Percentiles rank a stretch among this genome's conserved stretches.
These are phyloP conservation scores for Campoplex capitator DNA, from an alignment of 2,888 invertebrate genomes.

Conservation along the genomic window DNA sequence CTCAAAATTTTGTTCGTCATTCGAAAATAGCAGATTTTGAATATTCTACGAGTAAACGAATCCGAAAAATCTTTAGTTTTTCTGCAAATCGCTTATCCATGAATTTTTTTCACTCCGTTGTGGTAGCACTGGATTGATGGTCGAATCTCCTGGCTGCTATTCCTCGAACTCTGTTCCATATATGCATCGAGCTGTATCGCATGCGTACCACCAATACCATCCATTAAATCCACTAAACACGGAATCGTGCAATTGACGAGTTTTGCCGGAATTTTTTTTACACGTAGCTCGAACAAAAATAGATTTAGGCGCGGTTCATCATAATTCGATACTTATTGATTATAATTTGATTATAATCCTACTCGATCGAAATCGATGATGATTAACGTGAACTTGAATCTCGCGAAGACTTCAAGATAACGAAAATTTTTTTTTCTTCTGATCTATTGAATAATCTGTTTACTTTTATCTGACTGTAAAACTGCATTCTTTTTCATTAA, in stretches of 20 bases:
- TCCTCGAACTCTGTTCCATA: slow-evolving; percentile 38
- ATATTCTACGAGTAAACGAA: neutral
- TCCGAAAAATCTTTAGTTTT: slow-evolving; percentile 25
- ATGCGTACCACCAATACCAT: slow-evolving; percentile 79
- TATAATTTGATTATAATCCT: slow-evolving; percentile 3
- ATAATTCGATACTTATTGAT: slow-evolving; percentile 2
- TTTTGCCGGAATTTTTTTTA: slow-evolving; percentile 64
- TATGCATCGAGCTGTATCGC: slow-evolving; percentile 71
- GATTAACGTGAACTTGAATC: too few species aligned
- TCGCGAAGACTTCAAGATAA: too few species aligned
- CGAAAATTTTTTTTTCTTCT: too few species aligned
- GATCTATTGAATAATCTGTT: too few species aligned
- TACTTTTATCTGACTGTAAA: too few species aligned
- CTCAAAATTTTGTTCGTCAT: neutral
- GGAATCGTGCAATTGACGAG: slow-evolving; percentile 79
- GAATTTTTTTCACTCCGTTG: neutral
- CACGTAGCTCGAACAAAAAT: slow-evolving; percentile 51
- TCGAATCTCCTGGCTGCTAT: neutral
- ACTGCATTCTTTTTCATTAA: too few species aligned
- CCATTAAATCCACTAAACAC: slow-evolving; percentile 80
- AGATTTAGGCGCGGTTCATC: slow-evolving; percentile 65
- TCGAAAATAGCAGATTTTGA: neutral
- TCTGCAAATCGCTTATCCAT: neutral
- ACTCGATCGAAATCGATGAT: neutral
- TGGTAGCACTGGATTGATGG: neutral